phyloP scores from a whole-genome alignment of 2,113 vertebrate species.

The Argyrosomus japonicus region DNA sequence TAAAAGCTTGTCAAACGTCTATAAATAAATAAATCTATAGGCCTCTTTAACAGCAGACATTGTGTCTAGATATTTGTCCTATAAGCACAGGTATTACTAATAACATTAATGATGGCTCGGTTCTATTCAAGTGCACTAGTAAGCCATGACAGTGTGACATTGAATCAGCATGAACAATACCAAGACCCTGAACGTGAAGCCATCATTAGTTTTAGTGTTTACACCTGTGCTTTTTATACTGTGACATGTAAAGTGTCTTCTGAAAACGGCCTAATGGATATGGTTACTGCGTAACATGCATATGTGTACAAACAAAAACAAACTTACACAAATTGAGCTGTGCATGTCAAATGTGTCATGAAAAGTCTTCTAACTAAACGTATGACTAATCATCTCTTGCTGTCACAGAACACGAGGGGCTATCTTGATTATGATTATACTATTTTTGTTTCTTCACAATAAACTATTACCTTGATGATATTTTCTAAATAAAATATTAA shows the following conservation, averaged over 20 bases:
- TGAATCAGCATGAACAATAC: neutral
- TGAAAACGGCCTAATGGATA: neutral
- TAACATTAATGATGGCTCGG: no score
- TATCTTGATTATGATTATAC: neutral
- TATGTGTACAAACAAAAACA: neutral
- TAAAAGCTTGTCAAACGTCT: no score
- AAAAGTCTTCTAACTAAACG: neutral
- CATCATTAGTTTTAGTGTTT: neutral
- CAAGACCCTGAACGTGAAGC: neutral
- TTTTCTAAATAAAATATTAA: neutral
- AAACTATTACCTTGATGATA: no score
- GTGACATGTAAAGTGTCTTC: neutral
- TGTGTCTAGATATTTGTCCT: no score
- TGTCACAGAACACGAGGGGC: neutral
- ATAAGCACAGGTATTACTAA: no score
- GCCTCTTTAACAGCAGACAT: no score
- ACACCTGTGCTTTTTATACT: neutral
- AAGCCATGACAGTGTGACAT: no score
- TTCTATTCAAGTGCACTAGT: no score
- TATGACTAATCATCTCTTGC: neutral
- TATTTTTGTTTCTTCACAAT: neutral
- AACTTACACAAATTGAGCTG: neutral
- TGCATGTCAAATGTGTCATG: neutral
- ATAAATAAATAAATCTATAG: no score
- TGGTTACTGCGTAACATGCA: neutral